phyloP scores from a whole-genome alignment of 2,888 invertebrate genomes.

The Hemaris fuciformis region DNA sequence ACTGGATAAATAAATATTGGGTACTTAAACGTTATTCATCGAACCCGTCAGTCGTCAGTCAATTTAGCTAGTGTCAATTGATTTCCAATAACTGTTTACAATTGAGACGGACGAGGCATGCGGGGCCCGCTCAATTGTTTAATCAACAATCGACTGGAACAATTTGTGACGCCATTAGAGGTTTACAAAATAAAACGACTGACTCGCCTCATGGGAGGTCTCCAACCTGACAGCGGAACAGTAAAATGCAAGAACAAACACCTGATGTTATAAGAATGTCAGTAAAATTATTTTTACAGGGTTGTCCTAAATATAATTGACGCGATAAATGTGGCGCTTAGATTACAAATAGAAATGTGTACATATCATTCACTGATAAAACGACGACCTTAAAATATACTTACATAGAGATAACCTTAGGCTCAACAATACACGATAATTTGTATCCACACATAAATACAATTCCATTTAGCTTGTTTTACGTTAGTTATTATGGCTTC shows the following conservation, averaged over 20 bases:
- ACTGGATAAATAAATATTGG: not conserved
- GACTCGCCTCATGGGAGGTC: slow-evolving; percentile 47
- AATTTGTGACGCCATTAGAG: slow-evolving; percentile 53
- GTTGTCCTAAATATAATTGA: not conserved
- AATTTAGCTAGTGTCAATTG: slow-evolving; percentile 70
- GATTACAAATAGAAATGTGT: not conserved
- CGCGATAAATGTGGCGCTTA: not conserved
- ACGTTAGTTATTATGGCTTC: too few species aligned
- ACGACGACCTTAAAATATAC: too few species aligned
- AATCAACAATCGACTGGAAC: slow-evolving; percentile 64
- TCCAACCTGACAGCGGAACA: slow-evolving; percentile 33
- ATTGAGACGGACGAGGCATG: slow-evolving; percentile 71
- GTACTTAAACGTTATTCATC: slow-evolving; percentile 44
- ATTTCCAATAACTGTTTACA: slow-evolving; percentile 78
- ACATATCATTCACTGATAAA: not conserved
- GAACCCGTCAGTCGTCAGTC: slow-evolving; percentile 53
- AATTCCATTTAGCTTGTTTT: too few species aligned
- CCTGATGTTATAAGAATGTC: slow-evolving; percentile 26
- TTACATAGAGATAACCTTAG: too few species aligned
- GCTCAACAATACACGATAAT: too few species aligned
- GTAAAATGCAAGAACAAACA: slow-evolving; percentile 40
- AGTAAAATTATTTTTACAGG: slow-evolving; percentile 7
- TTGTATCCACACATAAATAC: too few species aligned
- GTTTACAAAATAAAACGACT: slow-evolving; percentile 53
- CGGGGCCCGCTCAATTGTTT: slow-evolving; percentile 73